Percentiles rank a stretch among this genome's conserved stretches.
phyloP scores from a whole-genome alignment of 2,113 vertebrate genomes.

The Ciconia maguari region DNA sequence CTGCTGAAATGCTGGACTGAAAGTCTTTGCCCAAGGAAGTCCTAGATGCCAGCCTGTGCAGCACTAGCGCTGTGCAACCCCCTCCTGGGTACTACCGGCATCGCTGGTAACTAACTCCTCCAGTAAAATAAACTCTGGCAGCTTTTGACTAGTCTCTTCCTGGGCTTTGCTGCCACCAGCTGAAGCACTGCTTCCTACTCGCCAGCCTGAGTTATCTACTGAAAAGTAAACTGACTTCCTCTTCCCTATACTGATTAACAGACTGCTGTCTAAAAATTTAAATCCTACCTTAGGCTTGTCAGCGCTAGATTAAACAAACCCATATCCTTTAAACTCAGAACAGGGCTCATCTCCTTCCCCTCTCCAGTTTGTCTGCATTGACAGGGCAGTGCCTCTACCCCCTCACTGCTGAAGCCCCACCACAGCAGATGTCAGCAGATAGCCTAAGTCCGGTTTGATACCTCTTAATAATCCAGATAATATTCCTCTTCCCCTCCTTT shows the following conservation, averaged over 20 bases:
- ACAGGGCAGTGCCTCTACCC: no score
- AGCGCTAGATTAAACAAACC: background rate
- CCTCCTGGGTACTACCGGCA: accelerated
- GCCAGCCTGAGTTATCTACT: accelerated
- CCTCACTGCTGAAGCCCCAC: background rate
- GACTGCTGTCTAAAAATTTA: accelerated
- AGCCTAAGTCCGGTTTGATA: accelerated
- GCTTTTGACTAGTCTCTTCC: background rate
- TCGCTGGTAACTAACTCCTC: background rate
- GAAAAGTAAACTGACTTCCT: background rate
- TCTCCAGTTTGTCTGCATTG: background rate
- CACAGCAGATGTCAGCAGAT: background rate
- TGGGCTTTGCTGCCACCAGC: background rate
- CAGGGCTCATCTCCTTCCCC: no score
- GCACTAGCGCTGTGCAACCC: background rate
- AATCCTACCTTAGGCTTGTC: background rate
- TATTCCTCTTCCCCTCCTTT: background rate
- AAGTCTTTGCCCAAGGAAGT: background rate
- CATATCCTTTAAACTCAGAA: accelerated
- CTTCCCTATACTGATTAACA: background rate
- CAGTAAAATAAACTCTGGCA: background rate
- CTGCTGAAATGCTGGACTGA: background rate
- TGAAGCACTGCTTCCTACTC: background rate
- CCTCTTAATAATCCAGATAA: accelerated
- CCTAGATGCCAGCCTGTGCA: background rate